These are phyloP conservation scores for Hycleus phaleratus DNA, from an alignment of 1,140 invertebrate genomes.

Conservation along the genomic window DNA sequence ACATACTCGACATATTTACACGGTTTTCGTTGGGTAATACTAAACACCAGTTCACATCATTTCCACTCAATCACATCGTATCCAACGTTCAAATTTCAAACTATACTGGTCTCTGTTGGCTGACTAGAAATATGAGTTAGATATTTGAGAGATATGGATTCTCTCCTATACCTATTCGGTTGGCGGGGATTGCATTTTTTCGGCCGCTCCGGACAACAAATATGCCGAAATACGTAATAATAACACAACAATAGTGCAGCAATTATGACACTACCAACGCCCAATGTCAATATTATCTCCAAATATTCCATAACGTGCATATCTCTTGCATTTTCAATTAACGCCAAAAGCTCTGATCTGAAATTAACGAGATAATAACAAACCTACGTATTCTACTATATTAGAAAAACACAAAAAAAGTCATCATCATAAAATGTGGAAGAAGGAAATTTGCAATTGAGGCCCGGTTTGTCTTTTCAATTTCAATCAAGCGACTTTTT, in stretches of 20 bases:
- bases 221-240: constrained; percentile 46
- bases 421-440: too few relatives aligned
- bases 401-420: too few relatives aligned
- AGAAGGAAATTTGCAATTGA: too few relatives aligned
- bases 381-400: too few relatives aligned
- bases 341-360: too few relatives aligned
- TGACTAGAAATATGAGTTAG: constrained; percentile 45
- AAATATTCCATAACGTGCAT: constrained; percentile 16
- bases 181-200: constrained; percentile 9
- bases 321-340: constrained; percentile 7
- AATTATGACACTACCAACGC: constrained; percentile 46
- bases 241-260: constrained; percentile 48
- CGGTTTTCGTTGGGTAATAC: too few relatives aligned
- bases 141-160: constrained; percentile 14
- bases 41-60: too few relatives aligned
- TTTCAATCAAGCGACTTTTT: too few relatives aligned
- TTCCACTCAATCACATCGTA: too few relatives aligned
- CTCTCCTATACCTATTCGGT: constrained; percentile 3
- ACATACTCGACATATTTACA: too few relatives aligned
- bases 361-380: too few relatives aligned
- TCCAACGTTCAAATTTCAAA: constrained; percentile 20
- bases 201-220: constrained; percentile 39
- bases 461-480: too few relatives aligned
- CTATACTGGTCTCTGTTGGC: constrained; percentile 46
- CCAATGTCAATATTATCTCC: constrained; percentile 44